Evolutionary conservation across 2,888 invertebrate genomes (phyloP).

Genomic region (Protonemura montana): DNA sequence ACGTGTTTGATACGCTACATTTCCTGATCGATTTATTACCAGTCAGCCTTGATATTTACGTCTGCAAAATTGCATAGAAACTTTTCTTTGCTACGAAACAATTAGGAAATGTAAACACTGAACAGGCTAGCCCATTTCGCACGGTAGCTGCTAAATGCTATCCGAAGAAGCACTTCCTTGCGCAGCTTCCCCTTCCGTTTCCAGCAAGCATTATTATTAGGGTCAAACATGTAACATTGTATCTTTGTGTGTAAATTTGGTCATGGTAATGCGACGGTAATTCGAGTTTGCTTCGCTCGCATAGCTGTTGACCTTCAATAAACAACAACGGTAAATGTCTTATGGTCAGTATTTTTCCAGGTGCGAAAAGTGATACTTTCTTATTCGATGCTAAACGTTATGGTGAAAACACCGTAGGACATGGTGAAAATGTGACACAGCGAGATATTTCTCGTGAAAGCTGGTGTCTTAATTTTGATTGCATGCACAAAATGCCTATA

Average conservation of each 20-base stretch:
- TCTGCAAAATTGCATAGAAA: not conserved
- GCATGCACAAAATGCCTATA: conserved; percentile 9
- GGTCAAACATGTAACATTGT: not conserved
- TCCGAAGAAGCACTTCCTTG: not conserved
- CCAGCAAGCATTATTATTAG: not conserved
- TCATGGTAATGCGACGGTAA: not conserved
- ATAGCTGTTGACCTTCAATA: not conserved
- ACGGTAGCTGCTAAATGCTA: too few relatives aligned
- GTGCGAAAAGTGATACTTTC: conserved; percentile 23
- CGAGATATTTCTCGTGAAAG: conserved; percentile 46
- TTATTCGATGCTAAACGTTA: conserved; percentile 19
- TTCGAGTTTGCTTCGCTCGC: not conserved
- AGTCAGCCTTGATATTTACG: not conserved
- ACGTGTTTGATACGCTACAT: not conserved
- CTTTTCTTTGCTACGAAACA: not conserved
- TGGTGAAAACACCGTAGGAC: conserved; percentile 31
- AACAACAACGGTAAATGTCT: not conserved
- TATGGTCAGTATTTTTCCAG: not conserved
- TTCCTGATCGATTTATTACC: not conserved
- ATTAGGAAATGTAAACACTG: not conserved
- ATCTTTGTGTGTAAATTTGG: not conserved
- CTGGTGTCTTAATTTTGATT: not conserved
- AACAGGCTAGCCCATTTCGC: not conserved
- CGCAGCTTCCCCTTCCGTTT: not conserved
- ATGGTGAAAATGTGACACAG: conserved; percentile 39